These are phyloP conservation scores for Punctoribates punctum DNA, from an alignment of 2,888 invertebrate genomes.

Conservation along the genomic window DNA sequence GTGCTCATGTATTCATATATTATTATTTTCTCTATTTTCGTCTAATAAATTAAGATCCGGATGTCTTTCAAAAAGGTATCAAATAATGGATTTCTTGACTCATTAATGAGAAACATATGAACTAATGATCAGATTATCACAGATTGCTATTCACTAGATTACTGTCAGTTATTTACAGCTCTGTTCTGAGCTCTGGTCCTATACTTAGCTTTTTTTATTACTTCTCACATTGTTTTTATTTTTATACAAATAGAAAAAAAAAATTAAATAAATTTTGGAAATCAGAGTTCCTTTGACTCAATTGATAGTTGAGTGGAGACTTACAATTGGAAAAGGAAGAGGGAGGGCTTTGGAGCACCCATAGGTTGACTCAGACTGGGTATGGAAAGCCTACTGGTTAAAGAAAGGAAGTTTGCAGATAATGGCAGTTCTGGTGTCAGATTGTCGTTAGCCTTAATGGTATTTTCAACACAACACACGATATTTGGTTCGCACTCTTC, in stretches of 20 bases:
- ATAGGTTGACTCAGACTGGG: constrained; percentile 7
- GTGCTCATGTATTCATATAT: constrained; percentile 25
- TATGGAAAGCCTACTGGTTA: constrained; percentile 14
- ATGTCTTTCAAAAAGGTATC: constrained; percentile 10
- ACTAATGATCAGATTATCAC: constrained; percentile 21
- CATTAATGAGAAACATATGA: constrained; percentile 27
- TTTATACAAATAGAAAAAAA: not conserved
- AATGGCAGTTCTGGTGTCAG: constrained; percentile 26
- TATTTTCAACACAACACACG: not conserved
- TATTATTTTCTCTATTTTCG: constrained; percentile 25
- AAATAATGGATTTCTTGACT: not conserved
- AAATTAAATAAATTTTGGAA: constrained; percentile 1
- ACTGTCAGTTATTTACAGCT: not conserved
- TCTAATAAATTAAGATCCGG: constrained; percentile 22
- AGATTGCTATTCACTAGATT: not conserved
- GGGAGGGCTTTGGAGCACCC: constrained; percentile 30
- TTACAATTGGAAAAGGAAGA: not conserved
- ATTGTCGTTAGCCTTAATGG: constrained; percentile 35
- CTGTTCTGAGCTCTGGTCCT: not conserved
- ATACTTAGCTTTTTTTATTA: not conserved
- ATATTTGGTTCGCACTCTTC: not conserved
- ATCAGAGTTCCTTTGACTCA: not conserved
- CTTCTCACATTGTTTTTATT: constrained; percentile 4
- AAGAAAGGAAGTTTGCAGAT: constrained; percentile 32
- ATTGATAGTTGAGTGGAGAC: not conserved